Conservation (phyloP, 2,888 invertebrate species). For the Drosophila nr. fundita region DNA sequence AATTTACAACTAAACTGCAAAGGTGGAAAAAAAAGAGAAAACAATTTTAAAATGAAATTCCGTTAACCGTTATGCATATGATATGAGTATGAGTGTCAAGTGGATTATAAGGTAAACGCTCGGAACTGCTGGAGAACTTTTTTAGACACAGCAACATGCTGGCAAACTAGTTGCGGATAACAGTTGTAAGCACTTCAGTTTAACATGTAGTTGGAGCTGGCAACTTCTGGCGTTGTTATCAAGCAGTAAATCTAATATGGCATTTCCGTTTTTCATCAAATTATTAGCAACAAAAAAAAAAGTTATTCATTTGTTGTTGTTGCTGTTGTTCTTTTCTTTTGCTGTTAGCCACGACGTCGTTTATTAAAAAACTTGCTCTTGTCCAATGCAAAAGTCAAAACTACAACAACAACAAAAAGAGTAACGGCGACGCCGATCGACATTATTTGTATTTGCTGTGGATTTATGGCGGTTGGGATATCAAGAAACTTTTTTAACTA, state of each 20-base stretch:
- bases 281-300: conserved; percentile 61
- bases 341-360: conserved; percentile 37
- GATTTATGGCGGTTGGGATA: conserved; percentile 57
- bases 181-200: neutral
- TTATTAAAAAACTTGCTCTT: conserved; percentile 71
- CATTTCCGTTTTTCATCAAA: conserved; percentile 78
- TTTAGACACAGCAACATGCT: neutral
- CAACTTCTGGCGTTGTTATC: conserved; percentile 46
- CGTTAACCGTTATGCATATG: neutral
- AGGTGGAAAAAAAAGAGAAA: neutral
- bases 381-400: conserved; percentile 47
- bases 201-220: neutral
- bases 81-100: neutral
- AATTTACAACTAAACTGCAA: neutral
- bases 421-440: conserved; percentile 40
- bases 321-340: conserved; percentile 13
- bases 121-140: neutral
- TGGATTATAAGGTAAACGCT: neutral
- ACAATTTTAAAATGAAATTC: neutral
- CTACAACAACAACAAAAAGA: conserved; percentile 18
- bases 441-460: conserved; percentile 58
- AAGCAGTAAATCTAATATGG: conserved; percentile 71
- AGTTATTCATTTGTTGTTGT: neutral
- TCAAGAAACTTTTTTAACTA: conserved; percentile 43
- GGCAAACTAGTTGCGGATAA: neutral